Evolutionary conservation across 2,797 vertebrate genomes (phyloP).

Genomic region (Rhyacichthys aspro): DNA sequence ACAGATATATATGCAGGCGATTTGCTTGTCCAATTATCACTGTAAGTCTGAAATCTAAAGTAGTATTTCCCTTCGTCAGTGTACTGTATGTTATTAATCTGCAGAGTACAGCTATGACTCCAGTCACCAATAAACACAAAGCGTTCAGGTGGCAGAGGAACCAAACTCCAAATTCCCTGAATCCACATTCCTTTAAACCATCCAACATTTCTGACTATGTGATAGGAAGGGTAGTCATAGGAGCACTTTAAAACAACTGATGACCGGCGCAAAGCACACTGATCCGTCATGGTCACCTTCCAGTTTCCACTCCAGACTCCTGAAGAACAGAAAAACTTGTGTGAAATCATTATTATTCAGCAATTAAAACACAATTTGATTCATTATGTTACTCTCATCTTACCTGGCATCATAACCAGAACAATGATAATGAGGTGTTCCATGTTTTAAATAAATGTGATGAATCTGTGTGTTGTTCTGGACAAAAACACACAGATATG

Average conservation of each 20-base stretch:
- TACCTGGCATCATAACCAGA: constrained; percentile 43
- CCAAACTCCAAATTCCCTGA: rapidly evolving
- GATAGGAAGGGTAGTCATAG: constrained; percentile 32
- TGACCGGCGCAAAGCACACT: constrained; percentile 55
- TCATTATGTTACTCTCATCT: too few relatives aligned
- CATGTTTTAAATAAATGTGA: constrained; percentile 18
- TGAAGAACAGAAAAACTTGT: constrained; percentile 17
- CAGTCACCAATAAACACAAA: constrained; percentile 40
- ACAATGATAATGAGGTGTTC: constrained; percentile 28
- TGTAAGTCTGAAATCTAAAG: constrained; percentile 22
- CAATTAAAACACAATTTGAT: not conserved
- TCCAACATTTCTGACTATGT: not conserved
- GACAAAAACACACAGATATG: too few relatives aligned
- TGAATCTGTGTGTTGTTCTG: too few relatives aligned
- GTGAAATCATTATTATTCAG: not conserved
- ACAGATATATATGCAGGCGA: constrained; percentile 6
- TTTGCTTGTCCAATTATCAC: not conserved
- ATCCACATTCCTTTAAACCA: constrained; percentile 28
- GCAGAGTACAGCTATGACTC: constrained; percentile 21
- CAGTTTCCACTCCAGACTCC: constrained; percentile 50
- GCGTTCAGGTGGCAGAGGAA: not conserved
- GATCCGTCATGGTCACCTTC: constrained; percentile 23
- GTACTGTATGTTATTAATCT: constrained; percentile 33
- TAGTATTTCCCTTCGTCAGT: constrained; percentile 36
- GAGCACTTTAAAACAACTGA: constrained; percentile 50